phyloP scores from a whole-genome alignment of 2,888 invertebrate genomes.

The Leptothorax acervorum region DNA sequence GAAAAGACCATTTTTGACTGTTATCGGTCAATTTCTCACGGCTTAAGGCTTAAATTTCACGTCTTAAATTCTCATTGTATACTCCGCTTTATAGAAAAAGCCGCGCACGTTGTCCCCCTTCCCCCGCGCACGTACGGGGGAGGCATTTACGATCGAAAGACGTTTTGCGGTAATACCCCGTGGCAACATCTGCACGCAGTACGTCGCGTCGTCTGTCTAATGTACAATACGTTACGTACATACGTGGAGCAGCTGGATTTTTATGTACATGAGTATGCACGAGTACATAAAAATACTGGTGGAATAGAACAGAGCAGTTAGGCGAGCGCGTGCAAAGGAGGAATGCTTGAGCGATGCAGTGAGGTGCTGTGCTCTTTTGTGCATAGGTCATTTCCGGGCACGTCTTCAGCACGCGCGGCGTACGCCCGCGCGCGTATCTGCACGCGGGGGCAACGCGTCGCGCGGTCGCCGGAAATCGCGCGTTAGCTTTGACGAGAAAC shows the following conservation, averaged over 20 bases:
- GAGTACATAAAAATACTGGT: conserved; percentile 56
- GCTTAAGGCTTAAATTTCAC: no score
- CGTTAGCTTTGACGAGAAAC: background rate
- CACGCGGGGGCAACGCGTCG: background rate
- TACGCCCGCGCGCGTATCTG: conserved; percentile 31
- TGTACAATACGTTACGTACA: conserved; percentile 57
- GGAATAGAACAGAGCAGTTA: conserved; percentile 76
- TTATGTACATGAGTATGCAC: conserved; percentile 70
- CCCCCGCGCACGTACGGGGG: background rate
- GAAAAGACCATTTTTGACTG: no score
- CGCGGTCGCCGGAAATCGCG: conserved; percentile 34
- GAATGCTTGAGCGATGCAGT: conserved; percentile 84
- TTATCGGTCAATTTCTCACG: no score
- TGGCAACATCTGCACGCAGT: conserved; percentile 38
- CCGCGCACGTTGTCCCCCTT: background rate
- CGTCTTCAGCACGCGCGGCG: conserved; percentile 70
- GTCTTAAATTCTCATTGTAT: no score
- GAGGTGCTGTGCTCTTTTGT: conserved; percentile 83
- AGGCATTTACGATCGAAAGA: conserved; percentile 2
- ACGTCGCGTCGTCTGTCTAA: conserved; percentile 42
- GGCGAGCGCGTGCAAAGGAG: conserved; percentile 83
- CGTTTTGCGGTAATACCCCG: conserved; percentile 39
- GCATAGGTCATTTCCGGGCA: conserved; percentile 76
- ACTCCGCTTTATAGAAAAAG: background rate
- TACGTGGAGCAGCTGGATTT: conserved; percentile 59